Evolutionary conservation across 2,797 vertebrate genomes (phyloP), one percentile per base, ranked within the genome.

Genomic region (Lepidocolaptes lacrymiger): DNA sequence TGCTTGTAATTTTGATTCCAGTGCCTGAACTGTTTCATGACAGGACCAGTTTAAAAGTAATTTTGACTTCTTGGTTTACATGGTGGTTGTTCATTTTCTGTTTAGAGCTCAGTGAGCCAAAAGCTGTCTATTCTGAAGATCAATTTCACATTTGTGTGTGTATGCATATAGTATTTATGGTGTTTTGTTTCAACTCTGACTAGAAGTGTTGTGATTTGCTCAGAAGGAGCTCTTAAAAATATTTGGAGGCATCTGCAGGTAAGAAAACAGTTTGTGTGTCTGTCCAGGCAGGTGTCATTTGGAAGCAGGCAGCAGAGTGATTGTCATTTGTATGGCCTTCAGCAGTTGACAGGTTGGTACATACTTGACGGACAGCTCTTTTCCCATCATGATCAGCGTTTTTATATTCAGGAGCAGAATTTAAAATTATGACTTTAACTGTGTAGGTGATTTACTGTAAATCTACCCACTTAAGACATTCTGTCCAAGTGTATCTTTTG

Each of bases 291-390:
- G 89, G 34, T 48, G 44, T 86, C 81, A 89, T 92, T 58, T 63
- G 68, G 83, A 89, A 92, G 46, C 64, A 94, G n/a, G 37, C 48
- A 66, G 73, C 73, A 96, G 71, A 88, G 71, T 89, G 79, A 88
- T 95, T 97, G 82, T 91, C 87, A 74, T 73, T 91, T 46, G 69
- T 85, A 28, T 93, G 94, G 96, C 94, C 94, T 97, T 96, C 64
- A 95, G 44, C 68, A 36, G 62, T 14, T 62, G 77, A 32, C 85
- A 85, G 85, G 73, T 96, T 92, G 93, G 93, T 89, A 84, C 62
- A 67, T 22, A 46, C 14, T 89, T 97, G 91, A 95, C 92, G 49
- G 87, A 91, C 78, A 92, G 80, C n/a, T 66, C 90, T 82, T 87
- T 75, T 32, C 89, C 58, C 27, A 22, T 89, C 62, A 39, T 56